Evolutionary conservation across 2,888 invertebrate species (phyloP), one percentile per base, ranked within the genome.

Genomic region (Julus scandinavius): DNA sequence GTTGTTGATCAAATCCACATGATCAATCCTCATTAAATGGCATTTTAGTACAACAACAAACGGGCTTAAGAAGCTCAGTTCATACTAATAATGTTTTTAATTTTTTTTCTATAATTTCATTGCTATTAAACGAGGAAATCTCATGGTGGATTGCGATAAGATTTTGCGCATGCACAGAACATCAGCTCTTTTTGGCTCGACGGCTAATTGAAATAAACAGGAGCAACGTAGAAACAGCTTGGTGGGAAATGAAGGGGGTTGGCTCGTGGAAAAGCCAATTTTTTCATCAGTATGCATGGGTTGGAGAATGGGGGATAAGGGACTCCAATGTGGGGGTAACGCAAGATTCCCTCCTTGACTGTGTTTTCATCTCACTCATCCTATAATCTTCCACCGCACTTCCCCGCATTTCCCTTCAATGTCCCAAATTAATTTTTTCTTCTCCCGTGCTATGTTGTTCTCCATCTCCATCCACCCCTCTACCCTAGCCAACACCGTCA

Each of bases 161-260:
- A 29, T 6, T 72, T 20, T 9, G 72, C 72, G 72, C 72, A 72
- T 72, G 72, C 72, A 29, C 72, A n/a, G 0, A 1, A 72, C 29
- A 0, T 9, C 0, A 6, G 20, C 15, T n/a, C 9, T 63, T 63
- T 20, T 63, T 13, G 58, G 15, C 63, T 63, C n/a, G 20, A 72
- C 29, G 29, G 20, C 72, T 72, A 72, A 72, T 72, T 72, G 72
- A 72, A 72, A 72, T 72, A 72, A 72, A 72, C 72, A 72, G 72
- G 29, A 72, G 63, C 5, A 9, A 63, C 20, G 5, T 5, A 63
- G 63, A 63, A 63, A 29, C 72, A 72, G 72, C 72, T 72, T 72
- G 72, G 72, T 9, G 3, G 29, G 29, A n/a, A n/a, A n/a, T n/a
- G n/a, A n/a, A n/a, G n/a, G n/a, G n/a, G n/a, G n/a, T n/a, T 72